Base-by-base conservation (phyloP, 2,888 invertebrate genomes). In the Melieria crassipennis region DNA sequence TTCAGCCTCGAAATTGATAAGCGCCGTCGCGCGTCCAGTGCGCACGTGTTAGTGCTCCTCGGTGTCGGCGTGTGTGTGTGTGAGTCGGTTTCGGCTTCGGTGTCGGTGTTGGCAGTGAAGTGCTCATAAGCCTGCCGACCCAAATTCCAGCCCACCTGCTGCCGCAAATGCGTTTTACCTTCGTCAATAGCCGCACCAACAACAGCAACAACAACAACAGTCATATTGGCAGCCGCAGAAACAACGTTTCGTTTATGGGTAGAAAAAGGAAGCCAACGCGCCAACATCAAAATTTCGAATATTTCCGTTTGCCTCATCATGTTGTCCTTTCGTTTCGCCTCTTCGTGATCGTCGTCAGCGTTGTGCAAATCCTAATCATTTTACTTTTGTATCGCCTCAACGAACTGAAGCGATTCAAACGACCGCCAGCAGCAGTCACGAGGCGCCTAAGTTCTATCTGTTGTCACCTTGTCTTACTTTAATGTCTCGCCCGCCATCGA, bases 291-390 rank as follows among this genome's bases (percentile, higher is more conserved):
- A 85, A 86, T 85, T 67, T 67, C 45, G 60, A 67, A 43, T 85
- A 85, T 84, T 86, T 85, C 82, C 84, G 85, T 85, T 85, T 85
- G 81, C 84, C 82, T 83, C 85, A 83, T 81, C 81, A 82, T 76
- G 80, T 83, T 79, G 72, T 70, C 48, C 82, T 81, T 81, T 79
- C 79, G 77, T 81, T 81, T 79, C 79, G 81, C 78, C 42, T 65
- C 56, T 76, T 82, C 75, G 78, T 82, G 75, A 80, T 81, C 55
- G 50, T 67, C 46, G 67, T 71, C 57, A 47, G 77, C 73, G 80
- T 81, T 75, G 78, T 79, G 76, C 74, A 82, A 72, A 76, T 81
- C 81, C 78, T 81, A 4, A 78, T 81, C 10, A 77, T 82, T 82
- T 81, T 82, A 79, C 81, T 82, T 79, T 77, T 82, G 75, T 81